Base-by-base conservation (phyloP, 2,888 invertebrate genomes). In the Polydrusus tereticollis region DNA sequence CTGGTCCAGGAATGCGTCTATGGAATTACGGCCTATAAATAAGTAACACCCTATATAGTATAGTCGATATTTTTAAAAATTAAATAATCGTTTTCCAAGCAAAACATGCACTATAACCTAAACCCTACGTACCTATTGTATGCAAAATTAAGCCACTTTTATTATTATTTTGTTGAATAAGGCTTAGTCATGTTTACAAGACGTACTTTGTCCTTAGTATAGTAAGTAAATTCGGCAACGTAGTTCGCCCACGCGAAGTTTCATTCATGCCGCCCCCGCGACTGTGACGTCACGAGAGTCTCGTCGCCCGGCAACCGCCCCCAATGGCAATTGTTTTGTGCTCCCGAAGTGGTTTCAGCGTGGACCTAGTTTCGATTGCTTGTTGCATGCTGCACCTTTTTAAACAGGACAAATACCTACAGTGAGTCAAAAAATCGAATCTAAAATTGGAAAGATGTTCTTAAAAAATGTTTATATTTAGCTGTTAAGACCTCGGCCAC, bases 201-300 rank as follows among this genome's bases (percentile, higher is more conserved):
- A 4, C 21, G 18, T 20, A 12, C 16, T 50, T 50, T 18, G 10
- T 8, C 38, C 18, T 38, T 12, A 4, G n/a, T n/a, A 26, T 57
- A 20, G 18, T 36, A 36, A 58, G 20, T 21, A 38, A 58, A 63
- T 59, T 20, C 41, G 73, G 65, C 73, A 73, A 69, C 65, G 26
- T 58, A 68, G 63, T 58, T 55, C 77, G 62, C 79, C 86, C 80
- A 86, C 84, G 87, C 86, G 75, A 41, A 47, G 63, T 78, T 80
- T 80, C 78, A 81, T 84, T 86, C 80, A 80, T 73, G 65, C 58
- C 78, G 71, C 78, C 73, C 84, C 87, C 88, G 89, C 87, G 86
- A 84, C 83, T 78, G 80, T 89, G 89, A 89, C 90, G 89, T 90
- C 89, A 89, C 85, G 86, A 64, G 64, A 69, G 74, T 50, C 60